A percentile compares a stretch with the other conserved stretches of the same genome.
These are phyloP conservation scores for Eremophila alpestris DNA, from an alignment of 2,797 vertebrate species.

Conservation along the genomic window DNA sequence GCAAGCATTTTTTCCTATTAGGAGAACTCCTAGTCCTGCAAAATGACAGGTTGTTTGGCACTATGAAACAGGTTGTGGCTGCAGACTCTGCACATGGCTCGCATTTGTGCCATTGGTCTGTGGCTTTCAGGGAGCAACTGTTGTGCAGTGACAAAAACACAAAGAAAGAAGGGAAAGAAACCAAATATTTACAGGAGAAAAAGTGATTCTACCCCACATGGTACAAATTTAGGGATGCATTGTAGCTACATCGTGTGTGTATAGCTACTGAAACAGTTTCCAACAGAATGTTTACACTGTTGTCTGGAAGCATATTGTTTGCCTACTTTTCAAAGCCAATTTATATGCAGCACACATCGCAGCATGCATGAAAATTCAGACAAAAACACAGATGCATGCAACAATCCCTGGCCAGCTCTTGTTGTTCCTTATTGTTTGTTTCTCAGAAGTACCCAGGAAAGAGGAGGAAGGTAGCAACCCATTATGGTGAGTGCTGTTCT, in stretches of 20 bases:
- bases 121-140: slow-evolving; percentile 15
- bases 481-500: neutral
- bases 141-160: neutral
- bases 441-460: neutral
- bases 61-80: neutral
- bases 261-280: slow-evolving; percentile 55
- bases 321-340: slow-evolving; percentile 46
- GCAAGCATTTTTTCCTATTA: neutral
- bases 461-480: neutral
- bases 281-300: slow-evolving; percentile 52
- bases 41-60: neutral
- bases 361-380: slow-evolving; percentile 65
- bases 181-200: slow-evolving; percentile 40
- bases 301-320: slow-evolving; percentile 57
- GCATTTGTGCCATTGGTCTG: neutral
- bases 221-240: slow-evolving; percentile 55
- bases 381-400: slow-evolving; percentile 66
- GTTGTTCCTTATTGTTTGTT: neutral
- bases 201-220: slow-evolving; percentile 4
- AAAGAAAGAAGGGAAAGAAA: slow-evolving; percentile 18
- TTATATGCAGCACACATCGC: slow-evolving; percentile 68
- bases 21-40: neutral
- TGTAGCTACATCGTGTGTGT: slow-evolving; percentile 45
- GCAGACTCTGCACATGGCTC: neutral
- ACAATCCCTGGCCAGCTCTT: slow-evolving; percentile 11